Evolutionary conservation across 2,888 invertebrate species (phyloP).

Genomic region (Colletes collaris): DNA sequence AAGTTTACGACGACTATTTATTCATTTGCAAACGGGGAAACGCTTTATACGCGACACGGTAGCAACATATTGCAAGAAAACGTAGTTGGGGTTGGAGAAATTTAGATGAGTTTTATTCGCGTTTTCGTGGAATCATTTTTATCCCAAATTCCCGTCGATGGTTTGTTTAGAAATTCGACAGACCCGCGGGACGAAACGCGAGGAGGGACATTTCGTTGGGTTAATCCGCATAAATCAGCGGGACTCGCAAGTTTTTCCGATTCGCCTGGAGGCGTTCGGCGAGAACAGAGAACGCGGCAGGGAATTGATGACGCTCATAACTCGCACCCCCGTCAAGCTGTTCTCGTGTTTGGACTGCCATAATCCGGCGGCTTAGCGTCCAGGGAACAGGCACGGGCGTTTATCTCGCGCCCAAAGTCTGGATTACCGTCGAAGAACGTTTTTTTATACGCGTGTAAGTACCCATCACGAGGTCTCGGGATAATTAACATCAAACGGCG

Average conservation of each 20-base stretch:
- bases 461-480: background rate
- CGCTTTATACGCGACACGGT: too few species aligned
- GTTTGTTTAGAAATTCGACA: too few species aligned
- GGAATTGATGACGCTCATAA: constrained; percentile 78
- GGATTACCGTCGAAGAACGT: constrained; percentile 40
- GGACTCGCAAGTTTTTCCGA: constrained; percentile 55
- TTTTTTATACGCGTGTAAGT: constrained; percentile 9
- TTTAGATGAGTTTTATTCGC: too few species aligned
- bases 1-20: too few species aligned
- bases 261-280: constrained; percentile 23
- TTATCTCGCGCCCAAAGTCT: constrained; percentile 31
- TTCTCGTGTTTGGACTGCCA: constrained; percentile 66
- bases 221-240: constrained; percentile 63
- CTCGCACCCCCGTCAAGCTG: constrained; percentile 70
- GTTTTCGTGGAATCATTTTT: too few species aligned
- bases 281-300: background rate
- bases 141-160: too few species aligned
- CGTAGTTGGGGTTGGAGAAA: too few species aligned
- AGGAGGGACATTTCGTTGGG: background rate
- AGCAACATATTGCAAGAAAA: too few species aligned
- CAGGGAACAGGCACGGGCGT: constrained; percentile 29
- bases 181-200: too few species aligned
- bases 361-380: constrained; percentile 78
- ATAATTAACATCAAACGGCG: too few species aligned
- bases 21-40: too few species aligned